Evolutionary conservation across 2,888 invertebrate genomes (phyloP).

Genomic region (Dryomyza anilis): DNA sequence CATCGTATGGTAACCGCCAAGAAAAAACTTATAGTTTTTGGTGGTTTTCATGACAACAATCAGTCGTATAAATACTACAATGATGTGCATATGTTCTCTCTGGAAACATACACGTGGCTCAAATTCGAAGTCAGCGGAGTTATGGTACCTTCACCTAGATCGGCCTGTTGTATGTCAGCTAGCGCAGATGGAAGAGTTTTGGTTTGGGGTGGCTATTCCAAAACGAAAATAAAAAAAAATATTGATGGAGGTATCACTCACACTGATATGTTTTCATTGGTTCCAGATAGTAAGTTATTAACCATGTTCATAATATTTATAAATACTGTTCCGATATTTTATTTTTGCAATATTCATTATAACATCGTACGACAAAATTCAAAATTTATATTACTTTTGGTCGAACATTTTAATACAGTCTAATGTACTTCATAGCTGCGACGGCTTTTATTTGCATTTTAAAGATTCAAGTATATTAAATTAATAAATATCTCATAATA

Average conservation of each 20-base stretch:
- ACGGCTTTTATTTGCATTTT: no score
- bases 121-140: slow-evolving; percentile 71
- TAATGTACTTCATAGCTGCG: no score
- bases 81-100: slow-evolving; percentile 81
- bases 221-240: slow-evolving; percentile 74
- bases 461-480: no score
- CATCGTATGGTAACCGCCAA: slow-evolving; percentile 86
- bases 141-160: slow-evolving; percentile 74
- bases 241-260: slow-evolving; percentile 74
- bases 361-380: no score
- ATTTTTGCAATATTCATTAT: no score
- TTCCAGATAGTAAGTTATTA: slow-evolving; percentile 67
- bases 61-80: slow-evolving; percentile 88
- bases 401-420: no score
- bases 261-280: slow-evolving; percentile 72
- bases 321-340: background rate
- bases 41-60: slow-evolving; percentile 90
- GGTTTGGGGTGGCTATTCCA: slow-evolving; percentile 79
- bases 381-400: no score
- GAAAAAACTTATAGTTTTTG: slow-evolving; percentile 82
- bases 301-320: no score
- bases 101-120: slow-evolving; percentile 79
- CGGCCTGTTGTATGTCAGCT: slow-evolving; percentile 70
- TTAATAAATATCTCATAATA: no score
- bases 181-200: slow-evolving; percentile 69